Base-by-base conservation (phyloP, 2,113 vertebrate genomes). In the Eublepharis macularius region DNA sequence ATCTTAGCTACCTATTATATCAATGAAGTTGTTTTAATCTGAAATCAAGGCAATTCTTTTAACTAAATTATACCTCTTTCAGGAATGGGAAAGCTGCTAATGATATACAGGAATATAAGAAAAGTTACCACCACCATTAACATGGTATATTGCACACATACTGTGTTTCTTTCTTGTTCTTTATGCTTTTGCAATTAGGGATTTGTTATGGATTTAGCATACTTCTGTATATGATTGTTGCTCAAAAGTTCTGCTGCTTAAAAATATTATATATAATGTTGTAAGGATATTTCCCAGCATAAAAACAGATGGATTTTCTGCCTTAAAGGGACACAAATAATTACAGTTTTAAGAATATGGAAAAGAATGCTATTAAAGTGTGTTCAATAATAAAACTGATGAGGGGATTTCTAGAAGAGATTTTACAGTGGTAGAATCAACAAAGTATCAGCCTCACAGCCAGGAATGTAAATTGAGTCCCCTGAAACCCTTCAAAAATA, bases 341-440 rank as follows among this genome's bases (percentile, higher is more conserved):
- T 63, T 91, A 69, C 89, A 74, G 47, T 78, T 65, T 77, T 26
- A 54, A 1, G 82, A 80, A 82, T 6, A 49, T 36, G 2, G 81
- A 49, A 86, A 36, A 39, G 49, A 82, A 34, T 45, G 51, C 19
- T 68, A n/a, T 26, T 70, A 24, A 39, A 88, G 69, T 72, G 39
- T 89, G 77, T 87, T 87, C 45, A 76, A 34, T 85, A 85, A 87
- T 84, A 86, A 92, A 92, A 92, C 69, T 34, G 88, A 80, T 70
- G 78, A 63, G 2, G 2, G 66, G 92, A 73, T 87, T 87, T 80
- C n/a, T 89, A 43, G 47, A 76, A 85, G 87, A 65, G 32, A 17
- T 69, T 51, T 41, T 41, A 41, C 36, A 54, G 51, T 54, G 51
- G 43, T 6, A 32, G n/a, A 13, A 32, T 84, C 77, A 41, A 89